A percentile compares a stretch with the other conserved stretches of the same genome.
These are phyloP conservation scores for Megalopta genalis DNA, from an alignment of 1,140 invertebrate genomes.

Conservation along the genomic window DNA sequence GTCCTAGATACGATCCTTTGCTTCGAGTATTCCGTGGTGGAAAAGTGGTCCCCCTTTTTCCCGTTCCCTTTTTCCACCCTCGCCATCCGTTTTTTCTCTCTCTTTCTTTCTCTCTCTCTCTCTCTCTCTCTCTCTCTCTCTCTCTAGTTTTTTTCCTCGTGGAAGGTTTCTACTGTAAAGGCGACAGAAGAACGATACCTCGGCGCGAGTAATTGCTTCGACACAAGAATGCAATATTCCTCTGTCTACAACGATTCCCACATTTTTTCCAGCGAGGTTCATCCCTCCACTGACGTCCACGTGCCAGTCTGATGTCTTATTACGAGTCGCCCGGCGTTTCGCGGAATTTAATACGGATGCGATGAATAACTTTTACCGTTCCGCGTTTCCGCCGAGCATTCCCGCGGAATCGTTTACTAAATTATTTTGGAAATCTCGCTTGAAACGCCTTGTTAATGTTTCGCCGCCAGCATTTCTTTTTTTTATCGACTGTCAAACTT, in stretches of 20 bases:
- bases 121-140: background rate
- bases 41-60: slow-evolving; percentile 30
- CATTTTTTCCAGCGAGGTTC: slow-evolving; percentile 23
- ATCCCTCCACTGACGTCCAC: slow-evolving; percentile 25
- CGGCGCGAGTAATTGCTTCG: slow-evolving; percentile 67
- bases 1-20: slow-evolving; percentile 47
- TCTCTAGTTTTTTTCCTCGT: background rate
- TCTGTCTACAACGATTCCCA: slow-evolving; percentile 57
- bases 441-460: too few species aligned
- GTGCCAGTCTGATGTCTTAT: slow-evolving; percentile 51
- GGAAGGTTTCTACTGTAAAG: slow-evolving; percentile 39
- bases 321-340: slow-evolving; percentile 30
- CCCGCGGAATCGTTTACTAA: slow-evolving; percentile 25
- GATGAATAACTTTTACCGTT: slow-evolving; percentile 17
- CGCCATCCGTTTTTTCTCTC: too few species aligned
- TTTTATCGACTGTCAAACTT: too few species aligned
- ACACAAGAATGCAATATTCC: slow-evolving; percentile 69
- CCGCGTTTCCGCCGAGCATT: slow-evolving; percentile 10
- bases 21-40: slow-evolving; percentile 36
- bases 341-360: slow-evolving; percentile 41
- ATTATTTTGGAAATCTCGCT: slow-evolving; percentile 1
- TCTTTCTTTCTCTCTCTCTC: too few species aligned
- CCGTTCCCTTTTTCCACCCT: background rate
- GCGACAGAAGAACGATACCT: slow-evolving; percentile 49
- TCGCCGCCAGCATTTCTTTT: too few species aligned